These are phyloP conservation scores for Agonopterix arenella DNA, from an alignment of 2,888 invertebrate species.

Conservation along the genomic window DNA sequence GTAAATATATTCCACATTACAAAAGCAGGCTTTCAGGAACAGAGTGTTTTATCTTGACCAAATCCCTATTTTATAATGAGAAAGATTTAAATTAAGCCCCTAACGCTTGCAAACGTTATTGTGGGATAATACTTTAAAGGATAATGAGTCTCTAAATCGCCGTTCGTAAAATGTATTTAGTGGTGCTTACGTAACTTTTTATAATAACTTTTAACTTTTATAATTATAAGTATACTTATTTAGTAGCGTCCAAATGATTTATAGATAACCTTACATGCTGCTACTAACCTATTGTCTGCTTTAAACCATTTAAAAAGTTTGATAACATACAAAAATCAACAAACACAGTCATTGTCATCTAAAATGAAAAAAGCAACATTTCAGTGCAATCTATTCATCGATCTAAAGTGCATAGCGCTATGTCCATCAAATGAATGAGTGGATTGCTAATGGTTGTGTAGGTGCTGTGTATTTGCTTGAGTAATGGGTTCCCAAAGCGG, in stretches of 20 bases:
- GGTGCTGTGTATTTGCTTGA: constrained; percentile 67
- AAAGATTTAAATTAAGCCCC: constrained; percentile 17
- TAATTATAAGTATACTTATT: background rate
- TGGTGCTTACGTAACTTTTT: too few relatives aligned
- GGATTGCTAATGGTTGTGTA: constrained; percentile 60
- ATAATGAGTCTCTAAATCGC: constrained; percentile 8
- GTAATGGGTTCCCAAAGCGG: constrained; percentile 57
- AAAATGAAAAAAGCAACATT: constrained; percentile 28
- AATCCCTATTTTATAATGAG: constrained; percentile 14
- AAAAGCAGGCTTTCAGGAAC: too few relatives aligned
- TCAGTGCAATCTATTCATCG: constrained; percentile 47
- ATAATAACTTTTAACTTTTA: too few relatives aligned
- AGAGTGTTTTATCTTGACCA: background rate
- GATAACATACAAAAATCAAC: constrained; percentile 3
- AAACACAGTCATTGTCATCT: constrained; percentile 18
- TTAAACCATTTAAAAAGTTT: background rate
- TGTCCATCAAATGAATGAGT: constrained; percentile 38
- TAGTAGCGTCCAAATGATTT: background rate
- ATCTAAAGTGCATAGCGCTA: constrained; percentile 60
- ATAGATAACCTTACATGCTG: background rate
- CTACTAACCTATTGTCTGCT: background rate
- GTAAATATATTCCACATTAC: too few relatives aligned
- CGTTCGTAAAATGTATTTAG: too few relatives aligned
- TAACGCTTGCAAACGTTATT: constrained; percentile 15
- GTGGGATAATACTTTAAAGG: constrained; percentile 21